Base-by-base conservation (phyloP, 2,888 invertebrate species). In the Epinotia demarniana region DNA sequence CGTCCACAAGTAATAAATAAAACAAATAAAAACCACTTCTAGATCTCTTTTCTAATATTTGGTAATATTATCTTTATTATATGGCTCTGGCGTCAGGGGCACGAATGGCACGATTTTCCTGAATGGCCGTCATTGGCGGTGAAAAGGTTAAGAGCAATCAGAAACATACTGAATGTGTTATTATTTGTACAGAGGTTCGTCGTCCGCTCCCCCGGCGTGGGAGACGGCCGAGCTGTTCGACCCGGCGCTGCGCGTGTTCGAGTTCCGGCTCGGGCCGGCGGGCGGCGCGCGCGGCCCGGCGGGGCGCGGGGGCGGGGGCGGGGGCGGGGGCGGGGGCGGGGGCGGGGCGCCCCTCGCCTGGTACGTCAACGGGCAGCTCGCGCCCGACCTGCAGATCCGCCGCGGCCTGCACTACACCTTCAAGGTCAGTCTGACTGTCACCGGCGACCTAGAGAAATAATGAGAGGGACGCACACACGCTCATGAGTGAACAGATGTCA, bases 281-380 rank as follows among this genome's bases (percentile, higher is more conserved):
- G 98, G 97, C 4, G 98, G 97, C 0, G 93, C 95, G 85, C 95
- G 96, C 74, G 98, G 98, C 16, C 97, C 97, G 87, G 96, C 96
- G 27, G 86, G 79, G 74, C 76, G 82, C 5, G 64, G 13, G 39
- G 87, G 80, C 73, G 77, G 81, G 3, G 68, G 13, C 66, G 72
- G 60, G 16, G 3, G 23, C 23, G 23, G 23, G 23, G 77, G 81
- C 2, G 69, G 13, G 63, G 71, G 60, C 23, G 69, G 71, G 73
- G 77, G 96, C 62, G 94, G 96, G 67, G 96, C 96, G 78, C 81
- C 97, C 96, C 92, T 97, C 61, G 96, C 98, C 13, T 99, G 98
- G 98, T 99, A 98, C 91, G 97, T 99, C 78, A 98, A 99, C 90
- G 99, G 99, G 0, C 96, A 96, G 84, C 93, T 99, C 82, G 96